Percentiles rank a stretch among this genome's conserved stretches.
These are phyloP conservation scores for Chaunax sp. DNA, from an alignment of 2,797 vertebrate genomes.

Conservation along the genomic window DNA sequence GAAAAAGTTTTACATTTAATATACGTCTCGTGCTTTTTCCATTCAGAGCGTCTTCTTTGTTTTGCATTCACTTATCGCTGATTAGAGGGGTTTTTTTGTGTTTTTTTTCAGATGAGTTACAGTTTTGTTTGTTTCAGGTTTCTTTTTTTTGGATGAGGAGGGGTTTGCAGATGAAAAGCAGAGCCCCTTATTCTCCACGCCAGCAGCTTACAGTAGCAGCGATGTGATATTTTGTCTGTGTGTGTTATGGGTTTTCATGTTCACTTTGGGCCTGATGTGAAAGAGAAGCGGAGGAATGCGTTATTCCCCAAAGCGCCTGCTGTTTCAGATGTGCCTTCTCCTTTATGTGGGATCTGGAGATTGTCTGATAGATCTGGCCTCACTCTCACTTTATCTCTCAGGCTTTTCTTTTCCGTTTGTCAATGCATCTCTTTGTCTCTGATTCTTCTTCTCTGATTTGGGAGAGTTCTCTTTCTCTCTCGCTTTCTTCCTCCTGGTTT, in stretches of 20 bases:
- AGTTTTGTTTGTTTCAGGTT: slow-evolving; percentile 63
- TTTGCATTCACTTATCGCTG: slow-evolving; percentile 55
- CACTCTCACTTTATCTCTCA: slow-evolving; percentile 41
- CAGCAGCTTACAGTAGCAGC: slow-evolving; percentile 59
- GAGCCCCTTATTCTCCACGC: slow-evolving; percentile 46
- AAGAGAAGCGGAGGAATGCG: slow-evolving; percentile 62
- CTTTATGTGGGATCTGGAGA: slow-evolving; percentile 75
- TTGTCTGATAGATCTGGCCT: slow-evolving; percentile 68
- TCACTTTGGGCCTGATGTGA: slow-evolving; percentile 73
- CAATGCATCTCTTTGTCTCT: slow-evolving; percentile 64
- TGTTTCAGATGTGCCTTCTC: slow-evolving; percentile 73
- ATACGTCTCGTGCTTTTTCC: slow-evolving; percentile 5
- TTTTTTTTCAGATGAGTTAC: slow-evolving; percentile 33
- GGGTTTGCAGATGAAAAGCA: slow-evolving; percentile 51
- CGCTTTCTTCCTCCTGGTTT: slow-evolving; percentile 25
- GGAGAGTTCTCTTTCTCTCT: slow-evolving; percentile 8
- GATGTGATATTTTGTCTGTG: slow-evolving; percentile 60
- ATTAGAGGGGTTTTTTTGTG: slow-evolving; percentile 61
- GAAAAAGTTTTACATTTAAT: slow-evolving; percentile 67
- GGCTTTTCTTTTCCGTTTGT: slow-evolving; percentile 49
- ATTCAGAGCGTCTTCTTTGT: slow-evolving; percentile 37
- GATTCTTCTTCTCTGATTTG: slow-evolving; percentile 47
- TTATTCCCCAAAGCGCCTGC: slow-evolving; percentile 71
- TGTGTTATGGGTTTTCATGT: slow-evolving; percentile 72
- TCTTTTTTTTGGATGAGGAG: slow-evolving; percentile 35